A percentile compares a stretch with the other conserved stretches of the same genome.
These are phyloP conservation scores for Calameuta filiformis DNA, from an alignment of 2,888 invertebrate species.

Conservation along the genomic window DNA sequence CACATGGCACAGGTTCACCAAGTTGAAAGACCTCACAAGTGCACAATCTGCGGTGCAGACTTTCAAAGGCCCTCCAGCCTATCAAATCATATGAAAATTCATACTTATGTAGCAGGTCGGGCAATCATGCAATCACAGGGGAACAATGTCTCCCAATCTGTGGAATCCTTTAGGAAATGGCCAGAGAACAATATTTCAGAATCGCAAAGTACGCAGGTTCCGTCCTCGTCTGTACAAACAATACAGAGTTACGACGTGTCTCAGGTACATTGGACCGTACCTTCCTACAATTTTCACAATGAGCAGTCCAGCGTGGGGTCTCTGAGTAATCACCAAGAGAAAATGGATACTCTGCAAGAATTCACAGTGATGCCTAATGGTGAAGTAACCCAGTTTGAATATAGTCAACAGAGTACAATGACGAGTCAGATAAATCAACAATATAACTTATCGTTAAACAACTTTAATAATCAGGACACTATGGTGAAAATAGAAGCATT, in stretches of 20 bases:
- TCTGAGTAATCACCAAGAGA: slow-evolving; percentile 42
- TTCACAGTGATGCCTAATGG: slow-evolving; percentile 58
- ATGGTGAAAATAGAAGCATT: slow-evolving; percentile 49
- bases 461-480: slow-evolving; percentile 42
- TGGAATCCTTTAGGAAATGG: slow-evolving; percentile 47
- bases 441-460: slow-evolving; percentile 48
- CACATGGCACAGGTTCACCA: slow-evolving; percentile 60
- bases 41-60: slow-evolving; percentile 65
- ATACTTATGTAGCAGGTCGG: slow-evolving; percentile 65
- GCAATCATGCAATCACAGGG: slow-evolving; percentile 53
- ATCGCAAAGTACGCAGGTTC: slow-evolving; percentile 32
- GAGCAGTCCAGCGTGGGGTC: slow-evolving; percentile 40
- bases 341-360: slow-evolving; percentile 53
- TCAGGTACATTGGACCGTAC: slow-evolving; percentile 56
- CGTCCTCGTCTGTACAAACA: slow-evolving; percentile 41
- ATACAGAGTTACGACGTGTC: slow-evolving; percentile 51
- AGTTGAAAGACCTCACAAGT: slow-evolving; percentile 56
- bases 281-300: slow-evolving; percentile 46
- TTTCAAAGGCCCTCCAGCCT: slow-evolving; percentile 68
- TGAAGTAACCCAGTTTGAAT: slow-evolving; percentile 57
- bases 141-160: slow-evolving; percentile 25
- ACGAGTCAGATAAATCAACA: slow-evolving; percentile 40
- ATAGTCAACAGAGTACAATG: slow-evolving; percentile 41
- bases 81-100: slow-evolving; percentile 69
- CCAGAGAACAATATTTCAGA: slow-evolving; percentile 40